Conservation (phyloP, 2,113 vertebrate genomes). For the Hypomesus transpacificus region DNA sequence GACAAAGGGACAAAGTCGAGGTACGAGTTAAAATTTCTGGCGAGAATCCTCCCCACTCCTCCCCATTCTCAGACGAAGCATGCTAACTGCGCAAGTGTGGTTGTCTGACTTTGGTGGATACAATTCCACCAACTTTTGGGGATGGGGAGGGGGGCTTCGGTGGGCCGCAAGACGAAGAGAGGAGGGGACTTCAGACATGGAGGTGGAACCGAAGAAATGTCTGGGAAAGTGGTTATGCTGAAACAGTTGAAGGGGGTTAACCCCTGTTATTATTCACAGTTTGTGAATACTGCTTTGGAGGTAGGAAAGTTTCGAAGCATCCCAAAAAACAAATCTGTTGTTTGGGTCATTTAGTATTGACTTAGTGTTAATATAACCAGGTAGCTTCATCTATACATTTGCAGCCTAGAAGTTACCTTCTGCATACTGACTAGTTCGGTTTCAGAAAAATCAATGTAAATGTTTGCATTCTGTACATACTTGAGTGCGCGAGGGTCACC, state of each 20-base stretch:
- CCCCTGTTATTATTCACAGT: not conserved
- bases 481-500: too few relatives aligned
- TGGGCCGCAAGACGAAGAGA: not conserved
- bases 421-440: too few relatives aligned
- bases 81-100: not conserved
- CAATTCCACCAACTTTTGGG: not conserved
- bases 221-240: not conserved
- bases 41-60: constrained; percentile 41
- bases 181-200: not conserved
- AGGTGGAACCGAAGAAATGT: not conserved
- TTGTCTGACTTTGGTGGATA: constrained; percentile 9
- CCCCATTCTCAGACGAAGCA: constrained; percentile 18
- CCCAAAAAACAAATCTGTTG: too few relatives aligned
- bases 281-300: not conserved
- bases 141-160: not conserved
- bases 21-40: constrained; percentile 50
- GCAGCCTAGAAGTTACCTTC: too few relatives aligned
- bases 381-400: too few relatives aligned
- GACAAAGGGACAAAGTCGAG: constrained; percentile 63
- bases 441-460: too few relatives aligned
- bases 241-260: not conserved
- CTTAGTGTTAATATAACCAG: too few relatives aligned
- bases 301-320: not conserved
- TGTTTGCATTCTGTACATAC: too few relatives aligned
- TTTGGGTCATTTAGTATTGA: too few relatives aligned